A percentile compares a stretch with the other conserved stretches of the same genome.
These are phyloP conservation scores for Cliona cf. orientalis DNA, from an alignment of 37 sponge, comb jelly and placozoan species.

Conservation along the genomic window DNA sequence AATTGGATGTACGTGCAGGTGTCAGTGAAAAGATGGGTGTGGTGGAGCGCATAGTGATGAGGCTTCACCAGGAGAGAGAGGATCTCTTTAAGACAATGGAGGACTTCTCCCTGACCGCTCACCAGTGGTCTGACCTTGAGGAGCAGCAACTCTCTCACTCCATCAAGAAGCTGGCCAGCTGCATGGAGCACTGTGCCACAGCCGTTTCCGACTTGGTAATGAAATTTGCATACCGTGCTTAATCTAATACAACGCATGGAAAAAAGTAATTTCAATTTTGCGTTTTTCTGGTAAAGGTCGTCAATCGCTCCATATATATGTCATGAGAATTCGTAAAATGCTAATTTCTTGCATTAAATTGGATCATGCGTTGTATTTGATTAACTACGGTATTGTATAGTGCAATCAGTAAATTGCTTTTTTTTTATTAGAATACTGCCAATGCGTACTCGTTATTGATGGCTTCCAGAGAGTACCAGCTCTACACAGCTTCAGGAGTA, in stretches of 20 bases:
- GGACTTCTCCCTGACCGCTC: slow-evolving; percentile 38
- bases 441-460: slow-evolving; percentile 39
- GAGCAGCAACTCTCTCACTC: slow-evolving; percentile 29
- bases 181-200: slow-evolving; percentile 33
- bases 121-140: slow-evolving; percentile 58
- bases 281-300: too few relatives aligned
- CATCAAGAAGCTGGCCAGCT: slow-evolving; percentile 38
- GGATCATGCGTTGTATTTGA: too few relatives aligned
- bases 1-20: not conserved
- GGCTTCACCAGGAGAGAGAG: slow-evolving; percentile 65
- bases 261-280: too few relatives aligned
- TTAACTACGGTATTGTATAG: too few relatives aligned
- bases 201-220: slow-evolving; percentile 4
- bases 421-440: slow-evolving; percentile 46
- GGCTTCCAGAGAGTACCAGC: slow-evolving; percentile 73
- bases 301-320: too few relatives aligned
- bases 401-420: too few relatives aligned
- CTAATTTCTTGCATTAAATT: too few relatives aligned
- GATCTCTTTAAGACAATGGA: not conserved
- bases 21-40: slow-evolving; percentile 50
- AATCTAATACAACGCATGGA: too few relatives aligned
- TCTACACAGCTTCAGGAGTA: slow-evolving; percentile 61
- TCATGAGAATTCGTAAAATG: too few relatives aligned
- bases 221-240: too few relatives aligned
- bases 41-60: slow-evolving; percentile 49